A percentile compares a stretch with the other conserved stretches of the same genome.
Conservation (phyloP, 2,113 vertebrate species). For the Apteryx owenii region DNA sequence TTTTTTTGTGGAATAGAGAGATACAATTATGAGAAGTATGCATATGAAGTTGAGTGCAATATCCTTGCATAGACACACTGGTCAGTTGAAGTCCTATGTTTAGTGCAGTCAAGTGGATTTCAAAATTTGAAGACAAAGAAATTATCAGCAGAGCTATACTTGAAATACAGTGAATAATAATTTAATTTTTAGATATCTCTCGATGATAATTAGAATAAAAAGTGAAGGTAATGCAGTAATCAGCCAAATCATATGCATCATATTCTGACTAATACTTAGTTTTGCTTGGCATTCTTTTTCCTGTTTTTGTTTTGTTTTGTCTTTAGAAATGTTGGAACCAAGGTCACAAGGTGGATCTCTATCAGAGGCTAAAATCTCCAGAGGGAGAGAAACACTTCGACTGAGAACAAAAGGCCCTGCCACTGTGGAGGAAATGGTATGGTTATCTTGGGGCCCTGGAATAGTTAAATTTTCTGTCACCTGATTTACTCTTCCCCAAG, state of each 20-base stretch:
- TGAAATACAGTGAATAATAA: not conserved
- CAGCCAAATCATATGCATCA: not conserved
- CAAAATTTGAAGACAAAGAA: not conserved
- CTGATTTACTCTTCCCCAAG: not conserved
- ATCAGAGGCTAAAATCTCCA: constrained; percentile 80
- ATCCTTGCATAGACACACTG: not conserved
- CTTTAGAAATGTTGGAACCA: constrained; percentile 90
- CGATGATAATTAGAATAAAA: not conserved
- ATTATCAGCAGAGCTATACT: not conserved
- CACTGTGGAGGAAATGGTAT: constrained; percentile 90
- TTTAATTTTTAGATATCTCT: not conserved
- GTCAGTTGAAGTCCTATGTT: not conserved
- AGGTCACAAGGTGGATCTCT: constrained; percentile 83
- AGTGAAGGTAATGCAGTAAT: not conserved
- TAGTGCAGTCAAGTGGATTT: not conserved
- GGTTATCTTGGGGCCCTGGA: not conserved
- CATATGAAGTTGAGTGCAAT: not conserved
- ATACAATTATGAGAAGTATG: not conserved
- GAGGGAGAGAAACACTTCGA: constrained; percentile 87
- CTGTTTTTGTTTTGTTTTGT: not conserved
- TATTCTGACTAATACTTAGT: not conserved
- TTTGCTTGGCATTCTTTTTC: not conserved
- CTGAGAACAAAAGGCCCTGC: constrained; percentile 91
- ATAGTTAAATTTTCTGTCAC: not conserved
- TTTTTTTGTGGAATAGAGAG: not conserved